These are phyloP conservation scores for Subacronicta megacephala DNA, from an alignment of 2,888 invertebrate species.

Conservation along the genomic window DNA sequence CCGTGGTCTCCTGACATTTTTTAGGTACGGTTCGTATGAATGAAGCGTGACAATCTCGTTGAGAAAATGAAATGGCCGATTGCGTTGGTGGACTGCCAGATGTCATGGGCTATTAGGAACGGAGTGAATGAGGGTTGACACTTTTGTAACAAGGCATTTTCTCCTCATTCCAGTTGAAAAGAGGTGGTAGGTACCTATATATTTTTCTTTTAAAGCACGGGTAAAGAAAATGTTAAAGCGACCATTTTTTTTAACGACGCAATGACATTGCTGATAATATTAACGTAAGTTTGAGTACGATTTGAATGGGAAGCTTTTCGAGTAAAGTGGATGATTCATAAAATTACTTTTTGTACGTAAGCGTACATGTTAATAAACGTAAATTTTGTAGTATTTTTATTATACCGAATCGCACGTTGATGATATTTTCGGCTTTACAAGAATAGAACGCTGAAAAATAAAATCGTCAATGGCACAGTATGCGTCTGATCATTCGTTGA, in stretches of 20 bases:
- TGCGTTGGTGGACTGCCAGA: constrained; percentile 59
- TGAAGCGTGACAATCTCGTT: constrained; percentile 63
- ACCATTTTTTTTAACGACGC: not conserved
- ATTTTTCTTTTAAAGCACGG: constrained; percentile 17
- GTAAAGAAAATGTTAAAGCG: constrained; percentile 10
- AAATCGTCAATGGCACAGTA: constrained; percentile 31
- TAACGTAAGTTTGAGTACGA: not conserved
- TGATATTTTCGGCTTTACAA: constrained; percentile 30
- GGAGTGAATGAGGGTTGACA: constrained; percentile 48
- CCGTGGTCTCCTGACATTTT: constrained; percentile 54
- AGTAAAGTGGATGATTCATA: constrained; percentile 23
- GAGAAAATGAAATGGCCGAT: constrained; percentile 60
- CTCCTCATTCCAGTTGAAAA: constrained; percentile 20
- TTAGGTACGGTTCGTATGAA: constrained; percentile 55
- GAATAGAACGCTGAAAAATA: constrained; percentile 26
- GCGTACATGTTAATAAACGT: constrained; percentile 28
- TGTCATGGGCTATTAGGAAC: constrained; percentile 57
- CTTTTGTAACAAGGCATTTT: constrained; percentile 35
- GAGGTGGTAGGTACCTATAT: constrained; percentile 26
- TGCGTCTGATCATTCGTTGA: constrained; percentile 18
- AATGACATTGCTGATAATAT: constrained; percentile 1
- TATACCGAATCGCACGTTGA: constrained; percentile 9
- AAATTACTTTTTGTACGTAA: constrained; percentile 15
- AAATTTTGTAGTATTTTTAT: constrained; percentile 33
- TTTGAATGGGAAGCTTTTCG: constrained; percentile 8